Evolutionary conservation across 2,797 vertebrate species (phyloP).

Genomic region (Urophycis tenuis): DNA sequence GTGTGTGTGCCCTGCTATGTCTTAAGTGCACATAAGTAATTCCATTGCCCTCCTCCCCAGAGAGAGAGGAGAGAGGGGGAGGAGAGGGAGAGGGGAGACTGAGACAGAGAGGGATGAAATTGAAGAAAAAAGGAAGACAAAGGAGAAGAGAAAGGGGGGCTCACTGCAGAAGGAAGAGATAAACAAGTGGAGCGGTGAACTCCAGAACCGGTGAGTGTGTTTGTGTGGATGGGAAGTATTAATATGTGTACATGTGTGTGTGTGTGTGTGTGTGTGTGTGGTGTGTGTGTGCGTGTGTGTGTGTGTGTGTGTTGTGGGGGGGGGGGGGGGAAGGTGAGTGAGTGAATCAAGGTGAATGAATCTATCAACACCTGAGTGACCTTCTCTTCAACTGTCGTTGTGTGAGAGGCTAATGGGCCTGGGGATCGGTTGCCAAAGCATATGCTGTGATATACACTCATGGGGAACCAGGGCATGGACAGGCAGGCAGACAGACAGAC

Average conservation of each 20-base stretch:
- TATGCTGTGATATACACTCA: background rate
- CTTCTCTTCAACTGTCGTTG: background rate
- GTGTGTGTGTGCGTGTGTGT: background rate
- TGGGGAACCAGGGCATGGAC: background rate
- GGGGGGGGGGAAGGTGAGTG: background rate
- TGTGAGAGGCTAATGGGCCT: background rate
- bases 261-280: too few species aligned
- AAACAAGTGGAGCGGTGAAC: background rate
- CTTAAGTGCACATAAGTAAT: conserved; percentile 1
- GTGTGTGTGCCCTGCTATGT: background rate
- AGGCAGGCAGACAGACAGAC: background rate
- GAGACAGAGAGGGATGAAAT: background rate
- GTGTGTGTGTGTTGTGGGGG: background rate
- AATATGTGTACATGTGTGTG: too few species aligned
- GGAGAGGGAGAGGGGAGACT: background rate
- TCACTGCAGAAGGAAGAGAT: background rate
- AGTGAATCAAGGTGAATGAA: background rate
- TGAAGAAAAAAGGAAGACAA: too few species aligned
- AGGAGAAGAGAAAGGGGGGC: background rate
- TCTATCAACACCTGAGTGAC: background rate
- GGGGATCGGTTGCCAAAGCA: background rate
- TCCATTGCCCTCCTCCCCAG: background rate
- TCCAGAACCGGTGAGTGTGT: background rate
- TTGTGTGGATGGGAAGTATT: too few species aligned
- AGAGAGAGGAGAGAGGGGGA: background rate